Evolutionary conservation across 2,888 invertebrate species (phyloP), one percentile per base, ranked within the genome.

Genomic region (Noctua janthina): DNA sequence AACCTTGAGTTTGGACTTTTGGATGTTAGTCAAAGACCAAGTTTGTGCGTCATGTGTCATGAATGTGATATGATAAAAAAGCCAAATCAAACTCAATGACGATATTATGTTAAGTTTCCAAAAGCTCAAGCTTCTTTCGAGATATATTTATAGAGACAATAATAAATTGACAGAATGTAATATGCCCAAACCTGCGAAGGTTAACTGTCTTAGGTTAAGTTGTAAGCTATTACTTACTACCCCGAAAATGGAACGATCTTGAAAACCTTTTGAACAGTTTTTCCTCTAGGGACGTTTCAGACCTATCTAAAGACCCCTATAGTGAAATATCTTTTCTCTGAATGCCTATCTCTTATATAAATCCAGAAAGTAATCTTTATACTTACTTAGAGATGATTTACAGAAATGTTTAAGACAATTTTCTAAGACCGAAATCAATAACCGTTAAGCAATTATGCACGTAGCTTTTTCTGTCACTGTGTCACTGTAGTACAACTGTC

Each of bases 341-440:
- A 46, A 64, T 64, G 20, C 64, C 29, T 62, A 39, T 51, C 39
- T 20, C 35, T n/a, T 29, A 11, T 15, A 15, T 3, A 15, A 46
- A 68, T 68, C 46, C 67, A n/a, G 68, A 68, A 68, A 68, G 68
- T 17, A n/a, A 68, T 68, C n/a, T 68, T 46, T 46, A 68, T n/a
- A 46, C 68, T 68, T 68, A n/a, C n/a, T 68, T 17, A 56, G 7
- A 20, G 29, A 76, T 29, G 23, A 56, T 59, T 0, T 35, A 20
- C 10, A 56, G 7, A 56, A 56, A 46, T 35, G 5, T 56, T 46
- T 54, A 29, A 23, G 8, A 43, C 15, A 15, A 23, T 23, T 75
- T 43, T 54, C 23, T 35, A 35, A 35, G 29, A 62, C 59, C 56
- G 3, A 59, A 5, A n/a, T 59, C 59, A n/a, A 59, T 59, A 13